Evolutionary conservation across 2,797 vertebrate genomes (phyloP), one percentile per base, ranked within the genome.

Genomic region (Caiman crocodilus): DNA sequence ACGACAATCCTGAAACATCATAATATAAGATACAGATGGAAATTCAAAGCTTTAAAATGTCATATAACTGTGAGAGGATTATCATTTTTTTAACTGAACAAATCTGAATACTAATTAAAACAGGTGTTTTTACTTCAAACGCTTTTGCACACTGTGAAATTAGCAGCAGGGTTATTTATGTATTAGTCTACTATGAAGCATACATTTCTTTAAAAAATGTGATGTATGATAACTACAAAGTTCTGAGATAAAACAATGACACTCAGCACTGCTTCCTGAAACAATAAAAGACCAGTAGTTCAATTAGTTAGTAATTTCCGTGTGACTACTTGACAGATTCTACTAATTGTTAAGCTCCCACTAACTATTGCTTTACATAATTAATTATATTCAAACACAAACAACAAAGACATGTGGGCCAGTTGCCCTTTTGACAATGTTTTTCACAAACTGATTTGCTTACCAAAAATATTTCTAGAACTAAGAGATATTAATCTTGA

Each of bases 291-390:
- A 99, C 98, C 98, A 98, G 98, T 98, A 98, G 95, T 98, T 99
- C 99, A 99, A 99, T 99, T 99, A 99, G 98, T 97, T 98, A 97
- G 98, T 98, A 98, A 99, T 99, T 98, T 99, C 98, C 95, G 89
- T 98, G 98, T 97, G 98, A 99, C 98, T 98, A 98, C 98, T 98
- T 99, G 98, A 99, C 98, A 98, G 98, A 98, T 98, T 97, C 97
- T 98, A 98, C 98, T 99, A 99, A 99, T 99, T 99, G 99, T 99
- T 99, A 98, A 99, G 99, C 98, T 98, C 97, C 98, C 97, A 98
- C 98, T 98, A 98, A 99, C 98, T 98, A 98, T 98, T 98, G 98
- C 98, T 98, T 98, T 96, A 98, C 98, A 98, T 98, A 99, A 99
- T 99, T 99, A 99, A 99, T 99, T 99, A 99, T 98, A 98, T 98